A percentile compares a stretch with the other conserved stretches of the same genome.
phyloP scores from a whole-genome alignment of 2,797 vertebrate genomes.

The Mormyrops attenuatus region DNA sequence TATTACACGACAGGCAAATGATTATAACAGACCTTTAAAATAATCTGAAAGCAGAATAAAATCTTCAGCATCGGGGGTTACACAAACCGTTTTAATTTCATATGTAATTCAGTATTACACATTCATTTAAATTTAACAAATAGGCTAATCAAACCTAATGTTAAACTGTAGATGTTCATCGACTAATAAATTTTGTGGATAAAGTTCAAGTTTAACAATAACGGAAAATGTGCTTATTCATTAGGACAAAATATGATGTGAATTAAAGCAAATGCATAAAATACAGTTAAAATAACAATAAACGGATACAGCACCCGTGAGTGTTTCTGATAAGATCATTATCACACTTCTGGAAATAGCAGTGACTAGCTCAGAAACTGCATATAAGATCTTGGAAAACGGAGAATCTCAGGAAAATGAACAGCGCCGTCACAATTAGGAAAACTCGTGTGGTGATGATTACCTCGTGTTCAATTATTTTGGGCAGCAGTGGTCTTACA shows the following conservation, averaged over 20 bases:
- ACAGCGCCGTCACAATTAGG: not conserved
- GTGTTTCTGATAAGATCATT: not conserved
- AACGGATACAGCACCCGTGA: no score
- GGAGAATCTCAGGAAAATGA: not conserved
- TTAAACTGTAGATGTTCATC: not conserved
- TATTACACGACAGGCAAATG: conserved; percentile 17
- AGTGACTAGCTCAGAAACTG: not conserved
- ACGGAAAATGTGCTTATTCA: not conserved
- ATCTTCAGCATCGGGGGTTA: not conserved
- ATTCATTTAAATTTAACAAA: not conserved
- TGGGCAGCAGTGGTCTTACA: not conserved
- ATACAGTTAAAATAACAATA: not conserved
- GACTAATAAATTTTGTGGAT: not conserved
- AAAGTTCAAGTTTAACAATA: not conserved
- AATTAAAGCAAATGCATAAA: not conserved
- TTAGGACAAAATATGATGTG: not conserved
- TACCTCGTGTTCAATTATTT: not conserved
- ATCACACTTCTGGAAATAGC: not conserved
- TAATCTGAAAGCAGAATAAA: not conserved
- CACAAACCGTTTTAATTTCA: not conserved
- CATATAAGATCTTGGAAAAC: not conserved
- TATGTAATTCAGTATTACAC: not conserved
- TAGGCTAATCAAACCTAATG: not conserved
- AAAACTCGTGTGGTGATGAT: not conserved
- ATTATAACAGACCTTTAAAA: conserved; percentile 25